Evolutionary conservation across 2,888 invertebrate species (phyloP).

Genomic region (Diadegma fenestrale): DNA sequence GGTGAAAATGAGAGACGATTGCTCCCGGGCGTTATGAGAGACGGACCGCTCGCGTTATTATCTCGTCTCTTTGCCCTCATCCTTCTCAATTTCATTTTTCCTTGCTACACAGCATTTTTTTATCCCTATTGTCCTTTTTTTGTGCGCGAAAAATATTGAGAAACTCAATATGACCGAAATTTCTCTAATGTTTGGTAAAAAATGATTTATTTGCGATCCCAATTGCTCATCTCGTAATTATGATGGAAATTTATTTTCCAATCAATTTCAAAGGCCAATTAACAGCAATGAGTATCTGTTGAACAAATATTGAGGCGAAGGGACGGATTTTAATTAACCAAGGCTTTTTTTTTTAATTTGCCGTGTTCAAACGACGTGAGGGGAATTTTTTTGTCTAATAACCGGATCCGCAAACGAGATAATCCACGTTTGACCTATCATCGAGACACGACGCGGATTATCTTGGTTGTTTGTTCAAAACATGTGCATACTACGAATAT

Average conservation of each 20-base stretch:
- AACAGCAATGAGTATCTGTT: background rate
- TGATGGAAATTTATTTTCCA: background rate
- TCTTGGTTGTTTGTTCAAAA: slow-evolving; percentile 33
- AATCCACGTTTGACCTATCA: slow-evolving; percentile 39
- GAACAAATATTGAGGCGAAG: background rate
- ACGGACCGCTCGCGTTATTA: slow-evolving; percentile 56
- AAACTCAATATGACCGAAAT: background rate
- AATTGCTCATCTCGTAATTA: background rate
- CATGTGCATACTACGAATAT: slow-evolving; percentile 39
- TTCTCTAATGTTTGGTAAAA: background rate
- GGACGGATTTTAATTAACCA: background rate
- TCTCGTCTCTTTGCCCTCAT: slow-evolving; percentile 57
- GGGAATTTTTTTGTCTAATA: background rate
- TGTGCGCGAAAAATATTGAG: no score
- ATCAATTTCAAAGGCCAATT: background rate
- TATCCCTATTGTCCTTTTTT: background rate
- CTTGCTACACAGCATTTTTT: slow-evolving; percentile 23
- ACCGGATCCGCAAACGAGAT: background rate
- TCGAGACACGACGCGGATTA: background rate
- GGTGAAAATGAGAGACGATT: slow-evolving; percentile 65
- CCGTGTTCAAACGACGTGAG: background rate
- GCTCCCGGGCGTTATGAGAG: slow-evolving; percentile 39
- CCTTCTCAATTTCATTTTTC: slow-evolving; percentile 47
- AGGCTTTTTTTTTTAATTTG: background rate
- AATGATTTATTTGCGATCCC: background rate